Percentiles rank a stretch among this genome's conserved stretches.
Conservation (phyloP, 2,797 vertebrate species). For the Sebastolobus altivelis region DNA sequence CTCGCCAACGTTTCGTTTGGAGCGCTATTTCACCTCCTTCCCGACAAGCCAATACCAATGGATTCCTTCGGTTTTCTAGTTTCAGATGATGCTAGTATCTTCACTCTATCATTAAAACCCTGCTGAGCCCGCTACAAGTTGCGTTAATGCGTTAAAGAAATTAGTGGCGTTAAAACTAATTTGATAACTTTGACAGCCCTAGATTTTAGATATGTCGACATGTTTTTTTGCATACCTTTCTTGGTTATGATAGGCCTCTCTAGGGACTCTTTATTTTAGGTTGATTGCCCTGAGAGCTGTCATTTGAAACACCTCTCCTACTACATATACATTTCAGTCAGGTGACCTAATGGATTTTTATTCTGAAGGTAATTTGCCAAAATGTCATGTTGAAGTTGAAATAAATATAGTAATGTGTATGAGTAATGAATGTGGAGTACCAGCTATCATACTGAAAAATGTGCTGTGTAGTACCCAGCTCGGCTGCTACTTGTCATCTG, state of each 20-base stretch:
- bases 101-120: too few relatives aligned
- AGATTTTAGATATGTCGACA: neutral
- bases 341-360: neutral
- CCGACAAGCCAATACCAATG: too few relatives aligned
- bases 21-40: too few relatives aligned
- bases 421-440: neutral
- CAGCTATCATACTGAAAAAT: neutral
- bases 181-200: too few relatives aligned
- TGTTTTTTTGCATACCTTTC: neutral
- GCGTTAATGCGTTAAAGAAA: too few relatives aligned
- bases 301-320: neutral
- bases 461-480: neutral
- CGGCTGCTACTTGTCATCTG: neutral
- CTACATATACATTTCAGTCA: neutral
- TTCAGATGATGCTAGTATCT: too few relatives aligned
- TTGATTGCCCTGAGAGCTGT: neutral
- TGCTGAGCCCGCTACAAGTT: too few relatives aligned
- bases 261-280: neutral
- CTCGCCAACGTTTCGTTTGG: too few relatives aligned
- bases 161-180: too few relatives aligned
- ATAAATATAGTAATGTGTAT: neutral
- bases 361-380: neutral
- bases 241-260: neutral
- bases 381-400: neutral
- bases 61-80: too few relatives aligned